Evolutionary conservation across 2,888 invertebrate genomes (phyloP), one percentile per base, ranked within the genome.

Genomic region (Caenorhabditis sp.): DNA sequence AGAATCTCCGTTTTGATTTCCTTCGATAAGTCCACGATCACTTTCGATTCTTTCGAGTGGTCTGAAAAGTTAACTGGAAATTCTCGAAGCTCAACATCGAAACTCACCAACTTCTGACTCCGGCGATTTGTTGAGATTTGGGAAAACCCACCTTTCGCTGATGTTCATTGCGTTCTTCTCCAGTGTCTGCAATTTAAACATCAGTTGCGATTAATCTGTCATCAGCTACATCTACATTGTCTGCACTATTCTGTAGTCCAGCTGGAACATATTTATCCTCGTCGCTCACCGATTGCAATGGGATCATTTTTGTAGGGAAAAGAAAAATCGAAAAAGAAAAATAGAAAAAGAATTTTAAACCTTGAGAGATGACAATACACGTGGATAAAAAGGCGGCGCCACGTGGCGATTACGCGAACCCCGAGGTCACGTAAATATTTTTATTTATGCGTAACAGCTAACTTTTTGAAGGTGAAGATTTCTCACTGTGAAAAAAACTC

Each of bases 211-310:
- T 14, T 2, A 26, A 14, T 12, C 8, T 51, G 16, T 16, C 26
- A 24, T 6, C 7, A 47, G 0, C 19, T 28, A 76, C 76, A 49
- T 51, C 19, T 28, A 76, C 76, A 49, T 51, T 51, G 6, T 59
- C 35, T n/a, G 58, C 22, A 51, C 19, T 61, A 22, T 38, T 76
- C 5, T 68, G 10, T 12, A 70, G 64, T 8, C 70, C 70, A 0
- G 64, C 19, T 26, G 79, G 79, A 44, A 79, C 31, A 26, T 79
- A 79, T 49, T 14, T 31, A 56, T 77, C 77, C 0, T 79, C 70
- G 26, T 79, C 75, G 31, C 56, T 75, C 8, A 66, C 75, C 4
- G 19, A 16, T 35, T 28, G 41, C 10, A 38, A 54, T 8, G 56
- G 58, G 12, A 70, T 58, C 70, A 63, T 63, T 1, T 28, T 31